Percentiles rank a stretch among this genome's conserved stretches.
These are phyloP conservation scores for Peucedramus taeniatus DNA, from an alignment of 2,113 vertebrate genomes.

Conservation along the genomic window DNA sequence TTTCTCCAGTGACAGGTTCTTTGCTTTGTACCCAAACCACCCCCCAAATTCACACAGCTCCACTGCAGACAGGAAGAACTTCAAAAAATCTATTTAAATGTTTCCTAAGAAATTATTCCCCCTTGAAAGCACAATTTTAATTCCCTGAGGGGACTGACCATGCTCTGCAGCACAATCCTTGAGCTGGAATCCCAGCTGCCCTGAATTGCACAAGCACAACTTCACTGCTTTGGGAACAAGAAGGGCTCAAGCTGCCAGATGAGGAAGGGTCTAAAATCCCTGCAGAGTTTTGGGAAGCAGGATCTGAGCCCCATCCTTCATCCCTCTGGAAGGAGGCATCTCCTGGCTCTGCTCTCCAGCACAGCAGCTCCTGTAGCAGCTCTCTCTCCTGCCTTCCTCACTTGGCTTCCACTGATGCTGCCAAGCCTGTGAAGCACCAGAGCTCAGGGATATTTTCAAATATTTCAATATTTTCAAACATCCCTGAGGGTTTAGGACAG, in stretches of 20 bases:
- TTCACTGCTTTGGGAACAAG: not conserved
- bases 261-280: not conserved
- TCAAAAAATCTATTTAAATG: not conserved
- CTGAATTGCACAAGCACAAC: not conserved
- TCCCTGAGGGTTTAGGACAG: not conserved
- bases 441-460: not conserved
- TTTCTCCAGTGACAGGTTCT: not conserved
- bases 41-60: not conserved
- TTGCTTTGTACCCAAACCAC: not conserved
- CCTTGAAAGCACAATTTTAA: accelerated
- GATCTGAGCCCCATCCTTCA: not conserved
- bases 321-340: not conserved
- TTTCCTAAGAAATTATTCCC: not conserved
- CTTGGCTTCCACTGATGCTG: not conserved
- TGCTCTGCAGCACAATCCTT: not conserved
- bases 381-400: not conserved
- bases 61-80: not conserved
- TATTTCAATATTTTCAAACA: not conserved
- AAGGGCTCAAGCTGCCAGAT: not conserved
- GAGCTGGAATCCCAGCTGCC: not conserved
- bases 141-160: accelerated
- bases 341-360: not conserved
- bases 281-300: not conserved
- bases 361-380: not conserved
- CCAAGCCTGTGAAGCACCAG: not conserved